Percentiles rank a stretch among this genome's conserved stretches.
Conservation (phyloP, 1,140 invertebrate genomes). For the Coelopa frigida region DNA sequence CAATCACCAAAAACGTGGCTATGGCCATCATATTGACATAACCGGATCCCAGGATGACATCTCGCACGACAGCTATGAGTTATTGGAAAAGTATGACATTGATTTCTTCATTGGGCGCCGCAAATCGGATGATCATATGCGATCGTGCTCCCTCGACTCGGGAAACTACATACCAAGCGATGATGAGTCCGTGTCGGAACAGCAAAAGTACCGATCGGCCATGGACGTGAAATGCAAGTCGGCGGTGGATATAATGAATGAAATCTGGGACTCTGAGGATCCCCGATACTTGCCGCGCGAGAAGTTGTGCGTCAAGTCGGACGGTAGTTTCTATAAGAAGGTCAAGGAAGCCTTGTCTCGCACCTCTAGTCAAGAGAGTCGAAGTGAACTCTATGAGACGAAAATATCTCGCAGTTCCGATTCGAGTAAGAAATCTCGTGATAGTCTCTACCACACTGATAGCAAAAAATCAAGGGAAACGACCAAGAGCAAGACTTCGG, state of each 20-base stretch:
- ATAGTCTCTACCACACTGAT: conserved; percentile 56
- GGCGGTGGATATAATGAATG: conserved; percentile 46
- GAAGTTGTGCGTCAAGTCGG: conserved; percentile 58
- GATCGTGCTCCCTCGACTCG: conserved; percentile 61
- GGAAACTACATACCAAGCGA: conserved; percentile 61
- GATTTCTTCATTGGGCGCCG: conserved; percentile 48
- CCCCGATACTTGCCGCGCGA: conserved; percentile 58
- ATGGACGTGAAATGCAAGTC: conserved; percentile 53
- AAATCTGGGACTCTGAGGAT: conserved; percentile 61
- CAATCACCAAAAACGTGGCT: conserved; percentile 50
- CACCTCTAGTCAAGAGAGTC: conserved; percentile 59
- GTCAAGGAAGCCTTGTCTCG: conserved; percentile 55
- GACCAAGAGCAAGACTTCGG: conserved; percentile 52
- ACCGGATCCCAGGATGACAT: conserved; percentile 76
- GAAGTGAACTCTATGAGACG: conserved; percentile 58
- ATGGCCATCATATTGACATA: conserved; percentile 52
- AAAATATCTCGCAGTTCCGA: conserved; percentile 57
- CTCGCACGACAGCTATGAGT: conserved; percentile 81
- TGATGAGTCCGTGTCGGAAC: conserved; percentile 54
- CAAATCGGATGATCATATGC: conserved; percentile 45
- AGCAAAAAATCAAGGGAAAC: conserved; percentile 56
- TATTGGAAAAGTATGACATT: conserved; percentile 67
- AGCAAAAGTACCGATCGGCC: conserved; percentile 42
- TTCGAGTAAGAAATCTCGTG: conserved; percentile 54
- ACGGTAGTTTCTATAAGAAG: conserved; percentile 60